Conservation (phyloP, 2,113 vertebrate species). For the Pluvianellus socialis region DNA sequence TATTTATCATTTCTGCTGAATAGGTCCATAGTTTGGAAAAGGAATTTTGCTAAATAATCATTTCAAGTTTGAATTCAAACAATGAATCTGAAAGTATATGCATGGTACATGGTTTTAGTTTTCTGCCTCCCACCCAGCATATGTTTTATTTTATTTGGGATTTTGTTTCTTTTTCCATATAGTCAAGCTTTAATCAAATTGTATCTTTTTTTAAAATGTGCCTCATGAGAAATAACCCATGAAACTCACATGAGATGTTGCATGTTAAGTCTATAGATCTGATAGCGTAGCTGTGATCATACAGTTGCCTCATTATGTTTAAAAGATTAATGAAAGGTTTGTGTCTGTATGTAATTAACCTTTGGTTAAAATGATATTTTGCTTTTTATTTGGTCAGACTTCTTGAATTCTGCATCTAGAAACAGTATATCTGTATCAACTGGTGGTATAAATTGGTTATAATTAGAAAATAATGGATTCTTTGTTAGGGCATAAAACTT, state of each 20-base stretch:
- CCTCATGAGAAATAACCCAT: slow-evolving; percentile 16
- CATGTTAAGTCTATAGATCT: slow-evolving; percentile 51
- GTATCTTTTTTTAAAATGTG: slow-evolving; percentile 16
- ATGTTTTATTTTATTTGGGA: background rate
- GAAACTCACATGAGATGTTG: slow-evolving; percentile 45
- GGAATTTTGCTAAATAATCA: slow-evolving; percentile 23
- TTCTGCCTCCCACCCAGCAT: background rate
- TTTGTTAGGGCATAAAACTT: background rate
- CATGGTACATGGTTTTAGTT: slow-evolving; percentile 43
- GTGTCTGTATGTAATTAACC: background rate
- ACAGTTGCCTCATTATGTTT: background rate
- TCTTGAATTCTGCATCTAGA: background rate
- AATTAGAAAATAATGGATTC: background rate
- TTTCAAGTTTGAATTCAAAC: slow-evolving; percentile 61
- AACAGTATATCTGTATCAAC: background rate
- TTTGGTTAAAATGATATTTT: background rate
- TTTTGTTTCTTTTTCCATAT: slow-evolving; percentile 17
- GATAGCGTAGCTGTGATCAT: slow-evolving; percentile 1
- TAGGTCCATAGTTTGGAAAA: slow-evolving; percentile 55
- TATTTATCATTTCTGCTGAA: slow-evolving; percentile 73
- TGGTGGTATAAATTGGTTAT: background rate
- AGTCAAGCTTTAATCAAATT: slow-evolving; percentile 45
- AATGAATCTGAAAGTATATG: slow-evolving; percentile 53
- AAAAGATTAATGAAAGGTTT: background rate
- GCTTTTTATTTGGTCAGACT: background rate